Evolutionary conservation across 2,797 vertebrate genomes (phyloP).

Genomic region (Premnoplex brunnescens): DNA sequence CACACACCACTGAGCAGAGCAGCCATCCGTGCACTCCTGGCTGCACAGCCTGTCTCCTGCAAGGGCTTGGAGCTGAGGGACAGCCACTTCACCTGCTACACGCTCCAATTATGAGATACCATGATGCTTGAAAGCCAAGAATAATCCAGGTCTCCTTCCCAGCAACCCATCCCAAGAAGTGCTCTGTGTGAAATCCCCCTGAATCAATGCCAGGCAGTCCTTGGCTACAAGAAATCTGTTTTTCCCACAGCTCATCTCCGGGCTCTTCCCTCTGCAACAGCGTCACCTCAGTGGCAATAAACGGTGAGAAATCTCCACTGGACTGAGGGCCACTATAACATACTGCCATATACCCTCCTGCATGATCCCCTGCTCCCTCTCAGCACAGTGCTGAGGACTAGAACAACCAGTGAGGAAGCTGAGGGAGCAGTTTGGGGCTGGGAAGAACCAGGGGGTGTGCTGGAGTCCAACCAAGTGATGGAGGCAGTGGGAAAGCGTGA

Average conservation of each 20-base stretch:
- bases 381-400: neutral
- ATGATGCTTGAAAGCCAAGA: neutral
- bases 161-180: neutral
- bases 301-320: neutral
- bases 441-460: neutral
- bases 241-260: neutral
- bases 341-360: neutral
- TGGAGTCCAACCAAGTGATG: neutral
- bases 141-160: neutral
- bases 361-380: neutral
- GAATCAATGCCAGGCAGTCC: neutral
- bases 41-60: accelerated
- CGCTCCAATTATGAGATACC: accelerated
- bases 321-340: neutral
- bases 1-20: neutral
- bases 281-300: neutral
- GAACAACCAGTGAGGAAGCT: neutral
- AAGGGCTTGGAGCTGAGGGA: neutral
- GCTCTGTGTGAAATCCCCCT: neutral
- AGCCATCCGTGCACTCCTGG: neutral
- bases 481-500: neutral
- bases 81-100: neutral
- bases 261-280: neutral
- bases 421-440: neutral
- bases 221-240: neutral